phyloP scores from a whole-genome alignment of 2,113 vertebrate genomes.

The Turnix velox region DNA sequence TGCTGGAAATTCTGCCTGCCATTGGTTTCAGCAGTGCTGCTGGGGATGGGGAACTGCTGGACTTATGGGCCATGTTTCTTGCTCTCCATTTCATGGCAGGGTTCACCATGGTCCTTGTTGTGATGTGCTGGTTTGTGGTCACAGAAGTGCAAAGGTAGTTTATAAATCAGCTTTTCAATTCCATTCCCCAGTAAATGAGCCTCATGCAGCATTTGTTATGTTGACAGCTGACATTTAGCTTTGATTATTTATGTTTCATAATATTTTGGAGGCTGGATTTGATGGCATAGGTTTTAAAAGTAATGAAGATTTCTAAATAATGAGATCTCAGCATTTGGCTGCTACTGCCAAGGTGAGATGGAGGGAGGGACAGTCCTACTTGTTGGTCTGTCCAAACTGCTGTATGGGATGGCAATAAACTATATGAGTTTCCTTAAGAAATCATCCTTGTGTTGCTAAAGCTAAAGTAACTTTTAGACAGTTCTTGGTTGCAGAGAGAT shows the following conservation, averaged over 20 bases:
- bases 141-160: background rate
- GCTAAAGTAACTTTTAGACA: background rate
- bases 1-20: background rate
- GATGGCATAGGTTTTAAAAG: background rate
- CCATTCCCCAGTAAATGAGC: background rate
- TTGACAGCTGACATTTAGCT: background rate
- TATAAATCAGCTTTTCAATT: background rate
- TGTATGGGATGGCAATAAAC: background rate
- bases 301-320: background rate
- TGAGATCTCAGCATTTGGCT: background rate
- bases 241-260: background rate
- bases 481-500: background rate
- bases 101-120: rapidly evolving
- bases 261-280: background rate
- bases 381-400: background rate
- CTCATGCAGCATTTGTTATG: background rate
- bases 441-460: background rate
- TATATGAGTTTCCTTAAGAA: background rate
- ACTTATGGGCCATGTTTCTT: background rate
- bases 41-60: background rate
- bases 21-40: background rate
- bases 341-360: background rate
- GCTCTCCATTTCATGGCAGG: rapidly evolving
- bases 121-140: background rate
- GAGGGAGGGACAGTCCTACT: background rate